Evolutionary conservation across 2,113 vertebrate species (phyloP).

Genomic region (Panurus biarmicus): DNA sequence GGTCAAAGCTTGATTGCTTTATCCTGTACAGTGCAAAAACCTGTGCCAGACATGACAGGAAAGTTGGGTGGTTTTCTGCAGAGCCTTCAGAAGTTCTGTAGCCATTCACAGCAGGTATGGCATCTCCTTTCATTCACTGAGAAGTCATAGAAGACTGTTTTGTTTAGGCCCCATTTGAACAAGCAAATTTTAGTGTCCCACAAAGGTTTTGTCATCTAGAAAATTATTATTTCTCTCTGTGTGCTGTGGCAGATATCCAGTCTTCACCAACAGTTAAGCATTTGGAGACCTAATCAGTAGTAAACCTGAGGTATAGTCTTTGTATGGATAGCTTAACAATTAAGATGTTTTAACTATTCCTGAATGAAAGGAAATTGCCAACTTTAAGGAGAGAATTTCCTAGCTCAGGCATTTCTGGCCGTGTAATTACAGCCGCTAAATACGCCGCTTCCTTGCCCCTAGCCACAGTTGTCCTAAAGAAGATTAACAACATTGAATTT

Average conservation of each 20-base stretch:
- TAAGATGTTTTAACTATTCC: neutral
- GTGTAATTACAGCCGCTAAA: neutral
- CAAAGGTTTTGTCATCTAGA: neutral
- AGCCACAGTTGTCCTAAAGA: neutral
- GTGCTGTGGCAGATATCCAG: neutral
- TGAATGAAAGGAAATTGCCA: neutral
- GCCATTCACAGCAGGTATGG: neutral
- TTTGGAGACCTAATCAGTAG: neutral
- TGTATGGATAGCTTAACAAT: neutral
- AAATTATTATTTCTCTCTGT: neutral
- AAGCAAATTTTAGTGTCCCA: neutral
- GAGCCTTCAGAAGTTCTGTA: neutral
- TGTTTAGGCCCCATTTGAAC: neutral
- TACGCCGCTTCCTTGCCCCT: neutral
- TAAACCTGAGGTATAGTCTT: neutral
- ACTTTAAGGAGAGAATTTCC: neutral
- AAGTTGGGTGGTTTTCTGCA: neutral
- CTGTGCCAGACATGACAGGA: accelerated
- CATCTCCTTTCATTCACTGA: neutral
- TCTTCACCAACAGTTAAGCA: neutral
- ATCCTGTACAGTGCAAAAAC: neutral
- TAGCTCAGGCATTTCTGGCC: neutral
- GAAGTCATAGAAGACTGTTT: neutral
- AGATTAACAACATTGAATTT: neutral
- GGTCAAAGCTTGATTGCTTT: neutral